Evolutionary conservation across 2,113 vertebrate genomes (phyloP).

Genomic region (Percina caprodes): DNA sequence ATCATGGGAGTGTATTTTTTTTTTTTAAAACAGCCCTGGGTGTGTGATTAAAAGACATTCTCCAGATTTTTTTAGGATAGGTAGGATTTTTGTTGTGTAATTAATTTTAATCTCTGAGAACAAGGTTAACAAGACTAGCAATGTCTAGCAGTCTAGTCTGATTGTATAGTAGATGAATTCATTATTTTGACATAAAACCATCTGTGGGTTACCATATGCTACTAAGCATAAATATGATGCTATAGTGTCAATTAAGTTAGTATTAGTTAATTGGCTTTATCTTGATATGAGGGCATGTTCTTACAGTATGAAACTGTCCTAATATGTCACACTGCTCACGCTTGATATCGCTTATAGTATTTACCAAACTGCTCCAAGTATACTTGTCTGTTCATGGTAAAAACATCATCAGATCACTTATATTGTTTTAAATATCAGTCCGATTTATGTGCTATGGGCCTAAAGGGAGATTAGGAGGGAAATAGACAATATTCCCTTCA

Average conservation of each 20-base stretch:
- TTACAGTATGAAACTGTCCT: slow-evolving; percentile 17
- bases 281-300: background rate
- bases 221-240: background rate
- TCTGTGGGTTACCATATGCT: slow-evolving; percentile 11
- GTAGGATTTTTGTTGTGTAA: slow-evolving; percentile 30
- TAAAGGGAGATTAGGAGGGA: background rate
- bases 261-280: background rate
- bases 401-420: background rate
- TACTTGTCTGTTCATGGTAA: background rate
- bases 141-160: background rate
- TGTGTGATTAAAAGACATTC: slow-evolving; percentile 26
- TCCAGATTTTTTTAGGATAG: slow-evolving; percentile 50
- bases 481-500: background rate
- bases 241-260: background rate
- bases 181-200: slow-evolving; percentile 9
- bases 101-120: slow-evolving; percentile 26
- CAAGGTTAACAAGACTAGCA: slow-evolving; percentile 6
- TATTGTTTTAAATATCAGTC: background rate
- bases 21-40: slow-evolving; percentile 54
- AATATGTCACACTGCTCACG: background rate
- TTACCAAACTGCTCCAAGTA: slow-evolving; percentile 14
- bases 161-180: background rate
- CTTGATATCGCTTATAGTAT: slow-evolving; percentile 14
- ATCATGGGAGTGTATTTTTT: slow-evolving; percentile 62
- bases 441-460: background rate